phyloP scores from a whole-genome alignment of 30 jellyfish, hydroid and myxozoan genomes.

The Aurelia aurita complex sp. Pacific region DNA sequence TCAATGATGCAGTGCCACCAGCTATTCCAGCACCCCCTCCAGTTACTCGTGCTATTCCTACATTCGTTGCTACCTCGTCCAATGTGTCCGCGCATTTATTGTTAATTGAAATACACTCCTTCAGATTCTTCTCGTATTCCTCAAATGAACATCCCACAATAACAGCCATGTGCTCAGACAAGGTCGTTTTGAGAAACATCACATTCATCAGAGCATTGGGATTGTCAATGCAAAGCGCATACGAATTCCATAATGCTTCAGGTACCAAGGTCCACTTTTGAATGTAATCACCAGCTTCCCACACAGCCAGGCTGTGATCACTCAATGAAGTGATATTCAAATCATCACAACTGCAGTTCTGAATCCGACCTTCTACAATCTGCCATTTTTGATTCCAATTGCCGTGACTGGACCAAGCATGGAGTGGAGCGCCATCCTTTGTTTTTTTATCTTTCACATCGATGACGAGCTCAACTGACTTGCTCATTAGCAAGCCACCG shows the following conservation, averaged over 20 bases:
- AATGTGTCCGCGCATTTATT: constrained; percentile 10
- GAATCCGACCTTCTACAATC: constrained; percentile 11
- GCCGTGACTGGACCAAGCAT: neutral
- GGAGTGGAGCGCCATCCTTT: constrained; percentile 7
- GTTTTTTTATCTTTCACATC: neutral
- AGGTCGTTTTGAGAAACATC: constrained; percentile 11
- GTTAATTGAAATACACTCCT: constrained; percentile 2
- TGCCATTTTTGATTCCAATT: constrained; percentile 15
- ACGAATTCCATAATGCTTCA: constrained; percentile 19
- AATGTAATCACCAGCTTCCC: no score
- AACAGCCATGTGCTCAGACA: constrained; percentile 5
- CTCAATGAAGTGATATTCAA: neutral
- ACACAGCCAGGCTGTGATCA: no score
- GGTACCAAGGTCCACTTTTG: neutral
- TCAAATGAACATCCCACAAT: constrained; percentile 19
- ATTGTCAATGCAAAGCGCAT: constrained; percentile 10
- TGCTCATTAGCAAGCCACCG: constrained; percentile 18
- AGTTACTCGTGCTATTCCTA: constrained; percentile 20
- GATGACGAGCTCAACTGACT: constrained; percentile 3
- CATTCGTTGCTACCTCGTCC: constrained; percentile 9
- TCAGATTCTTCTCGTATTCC: neutral
- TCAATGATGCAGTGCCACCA: constrained; percentile 19
- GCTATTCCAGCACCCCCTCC: constrained; percentile 31
- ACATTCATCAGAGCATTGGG: constrained; percentile 23
- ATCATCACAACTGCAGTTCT: constrained; percentile 9